Conservation (phyloP, 2,888 invertebrate genomes). For the Macrosoma leucophasiata region DNA sequence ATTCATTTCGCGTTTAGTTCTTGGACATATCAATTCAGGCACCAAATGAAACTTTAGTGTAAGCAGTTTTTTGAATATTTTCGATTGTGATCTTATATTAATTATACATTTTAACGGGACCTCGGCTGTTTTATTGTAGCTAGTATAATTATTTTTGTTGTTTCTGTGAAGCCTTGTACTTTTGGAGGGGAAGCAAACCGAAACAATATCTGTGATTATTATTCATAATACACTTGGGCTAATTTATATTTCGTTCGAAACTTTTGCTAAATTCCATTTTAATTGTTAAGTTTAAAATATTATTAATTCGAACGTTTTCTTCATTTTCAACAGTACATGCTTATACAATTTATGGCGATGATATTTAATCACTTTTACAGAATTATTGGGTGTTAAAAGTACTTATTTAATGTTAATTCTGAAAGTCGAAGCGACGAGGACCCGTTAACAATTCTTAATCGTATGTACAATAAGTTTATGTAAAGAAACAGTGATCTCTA, state of each 20-base stretch:
- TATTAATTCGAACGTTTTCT: too few relatives aligned
- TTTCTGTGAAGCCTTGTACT: background rate
- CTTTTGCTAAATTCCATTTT: too few relatives aligned
- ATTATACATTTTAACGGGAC: conserved; percentile 29
- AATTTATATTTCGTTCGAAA: too few relatives aligned
- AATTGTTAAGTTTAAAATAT: too few relatives aligned
- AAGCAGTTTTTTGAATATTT: conserved; percentile 59
- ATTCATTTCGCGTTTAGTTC: conserved; percentile 68
- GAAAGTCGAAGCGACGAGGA: conserved; percentile 17
- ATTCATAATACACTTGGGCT: too few relatives aligned
- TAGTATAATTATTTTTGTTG: background rate
- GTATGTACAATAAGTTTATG: conserved; percentile 43
- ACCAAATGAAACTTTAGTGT: conserved; percentile 70
- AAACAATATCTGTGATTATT: too few relatives aligned
- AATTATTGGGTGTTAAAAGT: too few relatives aligned
- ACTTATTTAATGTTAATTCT: too few relatives aligned
- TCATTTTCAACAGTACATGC: too few relatives aligned
- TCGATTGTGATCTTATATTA: conserved; percentile 52
- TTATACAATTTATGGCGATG: too few relatives aligned
- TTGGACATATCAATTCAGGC: conserved; percentile 73
- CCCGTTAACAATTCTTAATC: conserved; percentile 37
- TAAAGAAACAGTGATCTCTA: conserved; percentile 43
- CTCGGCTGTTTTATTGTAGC: conserved; percentile 12
- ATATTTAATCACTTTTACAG: too few relatives aligned
- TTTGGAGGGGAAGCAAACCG: too few relatives aligned